Base-by-base conservation (phyloP, 2,797 vertebrate species). In the Allobates femoralis region DNA sequence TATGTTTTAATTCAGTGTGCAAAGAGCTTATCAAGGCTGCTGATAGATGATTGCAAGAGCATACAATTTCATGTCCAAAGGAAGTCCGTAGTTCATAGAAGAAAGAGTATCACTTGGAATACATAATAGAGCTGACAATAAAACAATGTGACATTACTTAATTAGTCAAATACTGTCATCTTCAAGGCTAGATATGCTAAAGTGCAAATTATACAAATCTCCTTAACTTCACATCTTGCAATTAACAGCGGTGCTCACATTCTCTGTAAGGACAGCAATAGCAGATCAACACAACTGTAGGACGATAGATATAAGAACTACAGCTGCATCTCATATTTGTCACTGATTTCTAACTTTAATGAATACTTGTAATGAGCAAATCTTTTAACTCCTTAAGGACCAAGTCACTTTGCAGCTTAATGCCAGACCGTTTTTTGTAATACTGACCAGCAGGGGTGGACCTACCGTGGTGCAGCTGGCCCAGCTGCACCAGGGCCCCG, bases 201-300 rank as follows among this genome's bases (percentile, higher is more conserved):
- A 62, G 18, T 81, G 79, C 60, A 66, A 81, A 81, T 81, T 23
- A 80, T 28, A 62, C 0, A 66, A 50, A 64, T 19, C n/a, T n/a
- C 21, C 10, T 7, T 10, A 79, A 76, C 53, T 64, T 80, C n/a
- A 50, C 62, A 80, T 66, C 41, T 66, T 30, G 26, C 60, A 80
- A 66, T 66, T 28, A 80, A 66, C 60, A 50, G 60, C 8, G 21
- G 46, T 14, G 60, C 23, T 50, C 58, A 50, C 66, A 19, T 51
- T 76, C 46, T 30, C 19, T 28, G 1, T 28, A 53, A 30, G 53
- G 26, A 76, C 50, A 76, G 26, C 50, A 55, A 30, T 1, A 76
- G 46, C 15, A 30, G n/a, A 51, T 28, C 5, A 75, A 10, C 15
- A 76, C 19, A 74, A 41, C 23, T 26, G 14, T 15, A 50, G 26